phyloP scores from a whole-genome alignment of 2,113 vertebrate genomes.

The Pyxicephalus adspersus region DNA sequence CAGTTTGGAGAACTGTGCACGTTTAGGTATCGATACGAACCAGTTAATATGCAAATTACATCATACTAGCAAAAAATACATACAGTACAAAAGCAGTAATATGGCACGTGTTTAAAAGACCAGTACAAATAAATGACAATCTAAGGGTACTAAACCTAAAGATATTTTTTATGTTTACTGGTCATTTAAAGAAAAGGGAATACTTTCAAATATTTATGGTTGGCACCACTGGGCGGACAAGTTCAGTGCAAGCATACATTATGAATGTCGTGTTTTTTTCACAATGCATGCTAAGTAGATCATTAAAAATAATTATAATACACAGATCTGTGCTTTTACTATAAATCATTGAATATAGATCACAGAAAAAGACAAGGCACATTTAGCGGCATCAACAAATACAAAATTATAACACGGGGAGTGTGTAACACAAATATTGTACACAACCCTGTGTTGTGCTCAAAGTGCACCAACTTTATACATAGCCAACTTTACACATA shows the following conservation, averaged over 20 bases:
- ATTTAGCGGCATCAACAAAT: not conserved
- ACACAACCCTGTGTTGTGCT: not conserved
- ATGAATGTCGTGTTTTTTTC: not conserved
- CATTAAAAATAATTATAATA: constrained; percentile 9
- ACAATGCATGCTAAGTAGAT: not conserved
- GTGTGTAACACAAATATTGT: not conserved
- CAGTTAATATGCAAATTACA: constrained; percentile 22
- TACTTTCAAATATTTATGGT: not conserved
- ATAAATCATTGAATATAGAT: not conserved
- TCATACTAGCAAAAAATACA: not conserved
- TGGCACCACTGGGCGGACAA: not conserved
- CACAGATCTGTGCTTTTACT: not conserved
- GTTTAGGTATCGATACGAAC: constrained; percentile 41
- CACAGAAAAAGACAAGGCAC: constrained; percentile 1
- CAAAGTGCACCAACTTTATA: not conserved
- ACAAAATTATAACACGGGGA: not conserved
- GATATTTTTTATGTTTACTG: too few species aligned
- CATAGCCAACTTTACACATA: not conserved
- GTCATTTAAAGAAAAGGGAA: not conserved
- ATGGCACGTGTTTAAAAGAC: constrained; percentile 24
- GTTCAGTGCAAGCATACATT: not conserved
- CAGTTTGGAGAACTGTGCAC: not conserved
- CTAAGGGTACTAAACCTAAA: too few species aligned
- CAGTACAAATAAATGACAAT: too few species aligned
- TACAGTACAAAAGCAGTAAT: not conserved